Evolutionary conservation across 2,797 vertebrate species (phyloP), one percentile per base, ranked within the genome.

Genomic region (Eidolon dupreanum): DNA sequence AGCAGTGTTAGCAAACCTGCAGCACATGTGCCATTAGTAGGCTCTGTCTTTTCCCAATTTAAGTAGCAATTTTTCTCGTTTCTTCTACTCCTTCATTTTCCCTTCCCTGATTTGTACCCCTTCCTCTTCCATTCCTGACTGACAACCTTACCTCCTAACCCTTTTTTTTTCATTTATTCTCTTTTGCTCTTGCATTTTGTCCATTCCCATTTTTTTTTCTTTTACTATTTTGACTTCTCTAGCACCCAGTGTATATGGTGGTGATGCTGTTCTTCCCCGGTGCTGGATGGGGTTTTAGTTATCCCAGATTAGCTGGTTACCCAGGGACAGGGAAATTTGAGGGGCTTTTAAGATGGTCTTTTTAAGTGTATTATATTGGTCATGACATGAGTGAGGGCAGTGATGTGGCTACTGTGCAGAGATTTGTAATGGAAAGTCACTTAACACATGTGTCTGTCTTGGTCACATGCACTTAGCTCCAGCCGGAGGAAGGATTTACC

Each of bases 111-210:
- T 88, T 31, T 57, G 24, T 28, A 33, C 13, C 1, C 2, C 17
- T 41, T 46, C 53, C n/a, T 61, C 11, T 65, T 65, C 8, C 26
- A 28, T 43, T 77, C 36, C 17, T 38, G 16, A 8, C 24, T 43
- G 51, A 22, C 2, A 36, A 9, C 9, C 28, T 11, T 26, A n/a
- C 31, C 15, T 63, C 31, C 15, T 31, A 49, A 38, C n/a, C 43
- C 11, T 41, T 79, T 66, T 22, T 22, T 28, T 49, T 70, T 51
- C 2, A 11, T 13, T 20, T 43, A 24, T 55, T 63, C 36, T 49
- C 4, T 6, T 0, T 59, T 38, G 8, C 6, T 24, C 26, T 16
- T 36, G 12, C 2, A 0, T 1, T 26, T 57, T 28, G 22, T 53
- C 65, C 33, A n/a, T 26, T 41, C 16, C 13, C 26, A 70, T 17